A percentile compares a stretch with the other conserved stretches of the same genome.
These are phyloP conservation scores for Ficedula albicollis DNA, from an alignment of 2,797 vertebrate species.

Conservation along the genomic window DNA sequence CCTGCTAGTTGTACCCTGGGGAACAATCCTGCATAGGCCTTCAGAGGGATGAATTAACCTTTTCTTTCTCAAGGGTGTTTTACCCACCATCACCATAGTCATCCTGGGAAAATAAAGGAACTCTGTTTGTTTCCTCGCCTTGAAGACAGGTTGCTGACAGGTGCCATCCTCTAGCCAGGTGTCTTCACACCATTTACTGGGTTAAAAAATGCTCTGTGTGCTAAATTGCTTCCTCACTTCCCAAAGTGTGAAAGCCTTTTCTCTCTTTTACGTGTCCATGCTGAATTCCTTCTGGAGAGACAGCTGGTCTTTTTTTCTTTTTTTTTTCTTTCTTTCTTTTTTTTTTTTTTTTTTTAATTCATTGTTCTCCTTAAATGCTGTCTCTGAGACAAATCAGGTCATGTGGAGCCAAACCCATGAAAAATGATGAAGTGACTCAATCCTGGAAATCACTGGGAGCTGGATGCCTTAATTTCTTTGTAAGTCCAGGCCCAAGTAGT, in stretches of 20 bases:
- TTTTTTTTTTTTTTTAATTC: not conserved
- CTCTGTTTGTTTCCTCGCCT: constrained; percentile 6
- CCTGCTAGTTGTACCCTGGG: not conserved
- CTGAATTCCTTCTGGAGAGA: constrained; percentile 53
- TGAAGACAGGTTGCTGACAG: constrained; percentile 45
- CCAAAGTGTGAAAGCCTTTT: constrained; percentile 50
- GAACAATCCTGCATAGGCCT: not conserved
- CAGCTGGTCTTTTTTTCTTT: constrained; percentile 10
- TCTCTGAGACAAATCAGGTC: constrained; percentile 31
- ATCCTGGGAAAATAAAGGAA: not conserved
- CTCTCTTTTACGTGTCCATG: not conserved
- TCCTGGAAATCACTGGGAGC: not conserved
- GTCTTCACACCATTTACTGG: constrained; percentile 73
- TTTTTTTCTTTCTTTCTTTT: no score
- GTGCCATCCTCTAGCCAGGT: constrained; percentile 69
- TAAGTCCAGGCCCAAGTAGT: not conserved
- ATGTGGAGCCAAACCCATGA: not conserved
- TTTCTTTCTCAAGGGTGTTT: not conserved
- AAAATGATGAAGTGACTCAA: not conserved
- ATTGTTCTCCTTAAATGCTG: not conserved
- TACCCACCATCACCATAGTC: not conserved
- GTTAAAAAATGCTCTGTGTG: constrained; percentile 66
- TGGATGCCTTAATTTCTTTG: not conserved
- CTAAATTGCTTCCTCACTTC: constrained; percentile 69
- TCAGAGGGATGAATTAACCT: not conserved